A percentile compares a stretch with the other conserved stretches of the same genome.
Conservation (phyloP, 1,140 invertebrate species). For the Lethrus apterus region DNA sequence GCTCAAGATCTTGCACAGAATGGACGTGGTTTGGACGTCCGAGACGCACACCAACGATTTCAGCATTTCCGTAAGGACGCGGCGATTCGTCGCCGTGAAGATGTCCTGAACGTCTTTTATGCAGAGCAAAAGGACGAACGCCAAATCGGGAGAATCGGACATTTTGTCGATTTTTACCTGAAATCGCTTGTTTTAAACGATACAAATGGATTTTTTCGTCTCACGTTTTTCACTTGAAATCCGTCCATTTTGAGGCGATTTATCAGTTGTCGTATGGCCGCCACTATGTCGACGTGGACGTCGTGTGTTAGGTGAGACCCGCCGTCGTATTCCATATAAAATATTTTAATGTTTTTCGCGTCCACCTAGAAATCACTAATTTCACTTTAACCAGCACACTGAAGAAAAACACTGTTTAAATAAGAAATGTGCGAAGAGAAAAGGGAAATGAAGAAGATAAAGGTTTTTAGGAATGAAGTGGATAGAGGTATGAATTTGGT, state of each 20-base stretch:
- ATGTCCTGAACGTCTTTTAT: neutral
- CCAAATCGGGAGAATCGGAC: neutral
- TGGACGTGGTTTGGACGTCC: neutral
- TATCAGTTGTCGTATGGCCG: conserved; percentile 44
- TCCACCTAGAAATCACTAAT: conserved; percentile 50
- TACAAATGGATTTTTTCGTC: too few relatives aligned
- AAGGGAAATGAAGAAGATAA: too few relatives aligned
- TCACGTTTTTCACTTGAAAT: too few relatives aligned
- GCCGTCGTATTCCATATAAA: conserved; percentile 69
- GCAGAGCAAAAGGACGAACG: conserved; percentile 5
- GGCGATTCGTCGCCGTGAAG: neutral
- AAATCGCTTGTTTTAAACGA: too few relatives aligned
- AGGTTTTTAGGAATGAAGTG: too few relatives aligned
- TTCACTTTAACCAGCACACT: too few relatives aligned
- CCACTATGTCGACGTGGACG: conserved; percentile 58
- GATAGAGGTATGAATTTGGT: too few relatives aligned
- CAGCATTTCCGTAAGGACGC: neutral
- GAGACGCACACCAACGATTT: neutral
- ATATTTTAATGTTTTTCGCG: conserved; percentile 62
- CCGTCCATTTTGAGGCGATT: neutral
- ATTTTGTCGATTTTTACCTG: neutral
- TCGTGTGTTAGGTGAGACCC: conserved; percentile 53
- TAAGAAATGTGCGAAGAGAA: too few relatives aligned
- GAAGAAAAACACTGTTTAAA: too few relatives aligned
- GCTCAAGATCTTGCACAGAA: neutral